Base-by-base conservation (phyloP, 2,888 invertebrate species). In the Agriopis leucophaearia region DNA sequence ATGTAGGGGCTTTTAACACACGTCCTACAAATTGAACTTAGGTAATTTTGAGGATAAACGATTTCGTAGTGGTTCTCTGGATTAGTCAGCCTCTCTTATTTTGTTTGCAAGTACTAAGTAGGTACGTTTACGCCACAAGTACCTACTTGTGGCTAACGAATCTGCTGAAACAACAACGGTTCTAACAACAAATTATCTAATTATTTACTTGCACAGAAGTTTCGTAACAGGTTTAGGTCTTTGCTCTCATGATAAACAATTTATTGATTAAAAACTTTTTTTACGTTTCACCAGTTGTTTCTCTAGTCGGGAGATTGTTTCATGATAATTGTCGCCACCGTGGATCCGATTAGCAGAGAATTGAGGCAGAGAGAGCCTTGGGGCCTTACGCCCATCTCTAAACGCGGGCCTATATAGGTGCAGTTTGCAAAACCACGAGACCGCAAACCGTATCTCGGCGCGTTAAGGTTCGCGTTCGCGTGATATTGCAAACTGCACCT, bases 21-120 rank as follows among this genome's bases (percentile, higher is more conserved):
- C 42, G 15, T 18, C 18, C 42, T 42, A 55, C 55, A 55, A 55
- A 55, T 55, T 55, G 42, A 55, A 55, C 42, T 55, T 55, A 72
- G 55, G 55, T 55, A 18, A 55, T 55, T 55, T 55, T 27, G 47
- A 55, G 55, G 55, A 42, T 42, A 55, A 42, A 55, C 44, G 42
- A 27, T 55, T 55, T 55, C 8, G 55, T 55, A 10, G 75, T 75
- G 52, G n/a, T n/a, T 16, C 40, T 16, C 1, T 42, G 42, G 42
- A 18, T 54, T 54, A 44, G 55, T 42, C 42, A 55, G 8, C 40
- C 7, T 27, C 40, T 42, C 18, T 42, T 42, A 42, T 27, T 55
- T 42, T 42, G 42, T 42, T 42, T 44, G 42, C 0, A 16, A 40
- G 16, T 16, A 9, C 16, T 15, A 47, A 47, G 10, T 8, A 9